Percentiles rank a stretch among this genome's conserved stretches.
Conservation (phyloP, 2,888 invertebrate genomes). For the Eupithecia centaureata region DNA sequence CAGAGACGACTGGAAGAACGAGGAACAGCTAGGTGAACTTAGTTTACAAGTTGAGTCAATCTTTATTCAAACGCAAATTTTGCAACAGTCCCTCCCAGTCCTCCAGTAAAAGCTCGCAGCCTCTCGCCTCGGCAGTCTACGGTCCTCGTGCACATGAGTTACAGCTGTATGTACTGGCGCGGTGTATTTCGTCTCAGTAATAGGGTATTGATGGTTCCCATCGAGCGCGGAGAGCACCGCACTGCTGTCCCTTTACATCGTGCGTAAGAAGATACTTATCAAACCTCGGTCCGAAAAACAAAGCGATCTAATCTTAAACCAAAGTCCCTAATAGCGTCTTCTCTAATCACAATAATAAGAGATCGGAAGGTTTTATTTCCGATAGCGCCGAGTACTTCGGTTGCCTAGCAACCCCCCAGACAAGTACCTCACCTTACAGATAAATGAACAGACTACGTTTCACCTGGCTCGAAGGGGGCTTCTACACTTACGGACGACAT, state of each 20-base stretch:
- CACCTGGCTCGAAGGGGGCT: background rate
- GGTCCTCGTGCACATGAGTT: no score
- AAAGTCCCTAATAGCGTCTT: background rate
- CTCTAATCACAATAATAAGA: conserved; percentile 26
- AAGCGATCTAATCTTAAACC: conserved; percentile 3
- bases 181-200: no score
- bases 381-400: conserved; percentile 17
- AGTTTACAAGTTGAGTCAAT: no score
- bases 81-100: no score
- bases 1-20: no score
- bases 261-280: background rate
- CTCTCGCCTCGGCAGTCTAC: no score
- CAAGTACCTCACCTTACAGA: background rate
- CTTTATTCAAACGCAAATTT: no score
- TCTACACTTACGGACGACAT: background rate
- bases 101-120: no score
- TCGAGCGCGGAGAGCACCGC: no score
- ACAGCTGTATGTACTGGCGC: no score
- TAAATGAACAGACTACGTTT: background rate
- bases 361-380: conserved; percentile 18
- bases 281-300: background rate
- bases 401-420: conserved; percentile 26
- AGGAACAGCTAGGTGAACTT: no score
- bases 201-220: no score
- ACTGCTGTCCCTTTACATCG: background rate